phyloP scores from a whole-genome alignment of 1,140 invertebrate species.

The Mya arenaria region DNA sequence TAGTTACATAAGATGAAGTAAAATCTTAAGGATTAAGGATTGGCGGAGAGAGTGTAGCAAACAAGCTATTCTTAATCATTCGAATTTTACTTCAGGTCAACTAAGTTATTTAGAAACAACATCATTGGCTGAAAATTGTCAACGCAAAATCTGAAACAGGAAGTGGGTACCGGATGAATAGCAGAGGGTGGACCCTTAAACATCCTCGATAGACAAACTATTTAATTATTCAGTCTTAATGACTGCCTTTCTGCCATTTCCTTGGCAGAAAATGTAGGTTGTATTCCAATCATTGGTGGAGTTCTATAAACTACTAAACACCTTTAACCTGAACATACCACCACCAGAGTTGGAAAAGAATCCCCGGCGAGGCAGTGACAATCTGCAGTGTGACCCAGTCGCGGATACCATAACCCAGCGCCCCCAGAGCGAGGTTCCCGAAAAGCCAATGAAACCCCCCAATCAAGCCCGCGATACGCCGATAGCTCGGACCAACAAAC shows the following conservation, averaged over 20 bases:
- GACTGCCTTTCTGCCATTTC: not conserved
- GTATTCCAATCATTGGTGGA: not conserved
- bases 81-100: too few relatives aligned
- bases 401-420: constrained; percentile 85
- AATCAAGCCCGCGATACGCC: constrained; percentile 53
- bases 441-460: constrained; percentile 81
- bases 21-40: too few relatives aligned
- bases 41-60: too few relatives aligned
- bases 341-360: constrained; percentile 85
- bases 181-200: too few relatives aligned
- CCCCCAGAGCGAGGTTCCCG: constrained; percentile 83
- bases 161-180: too few relatives aligned
- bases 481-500: constrained; percentile 57
- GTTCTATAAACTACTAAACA: not conserved
- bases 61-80: too few relatives aligned
- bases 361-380: constrained; percentile 87
- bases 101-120: too few relatives aligned
- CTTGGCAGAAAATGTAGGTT: not conserved
- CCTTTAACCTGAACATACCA: constrained; percentile 60
- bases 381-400: constrained; percentile 89
- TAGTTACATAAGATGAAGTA: too few relatives aligned
- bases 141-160: too few relatives aligned
- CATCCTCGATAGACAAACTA: not conserved
- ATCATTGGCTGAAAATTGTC: too few relatives aligned
- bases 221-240: not conserved